A percentile compares a stretch with the other conserved stretches of the same genome.
Conservation (phyloP, 2,888 invertebrate genomes). For the Drosophila ezoana region DNA sequence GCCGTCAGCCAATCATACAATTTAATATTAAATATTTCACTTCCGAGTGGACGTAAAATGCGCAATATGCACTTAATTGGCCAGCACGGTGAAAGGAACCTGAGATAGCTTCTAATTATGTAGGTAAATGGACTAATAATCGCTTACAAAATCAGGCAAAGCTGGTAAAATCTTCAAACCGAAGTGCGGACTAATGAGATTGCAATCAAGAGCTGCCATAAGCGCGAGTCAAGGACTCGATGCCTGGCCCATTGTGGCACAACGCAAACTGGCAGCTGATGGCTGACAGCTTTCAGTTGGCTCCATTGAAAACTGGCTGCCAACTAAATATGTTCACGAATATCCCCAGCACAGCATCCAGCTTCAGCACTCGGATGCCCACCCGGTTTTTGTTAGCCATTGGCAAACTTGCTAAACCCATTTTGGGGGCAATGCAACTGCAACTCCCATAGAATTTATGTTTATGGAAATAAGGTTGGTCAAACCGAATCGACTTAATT, state of each 20-base stretch:
- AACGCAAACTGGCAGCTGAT: constrained; percentile 2
- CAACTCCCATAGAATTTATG: not conserved
- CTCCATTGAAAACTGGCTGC: constrained; percentile 16
- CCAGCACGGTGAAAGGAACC: constrained; percentile 12
- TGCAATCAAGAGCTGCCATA: constrained; percentile 31
- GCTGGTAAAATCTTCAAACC: constrained; percentile 12
- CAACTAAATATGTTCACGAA: constrained; percentile 22
- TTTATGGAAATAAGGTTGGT: constrained; percentile 31
- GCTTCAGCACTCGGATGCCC: too few relatives aligned
- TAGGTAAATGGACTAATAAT: constrained; percentile 61
- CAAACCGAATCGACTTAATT: constrained; percentile 29
- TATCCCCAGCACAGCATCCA: not conserved
- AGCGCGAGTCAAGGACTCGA: constrained; percentile 8
- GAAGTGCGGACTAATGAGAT: constrained; percentile 28
- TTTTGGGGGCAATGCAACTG: constrained; percentile 3
- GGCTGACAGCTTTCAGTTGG: constrained; percentile 9
- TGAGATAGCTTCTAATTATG: constrained; percentile 17
- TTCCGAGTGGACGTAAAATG: constrained; percentile 10
- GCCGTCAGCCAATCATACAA: constrained; percentile 14
- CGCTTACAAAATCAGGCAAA: constrained; percentile 36
- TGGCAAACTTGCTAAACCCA: constrained; percentile 17
- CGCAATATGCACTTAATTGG: constrained; percentile 29
- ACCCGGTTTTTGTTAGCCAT: not conserved
- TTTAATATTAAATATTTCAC: constrained; percentile 32
- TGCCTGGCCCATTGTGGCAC: constrained; percentile 10